These are phyloP conservation scores for Piprites chloris DNA, from an alignment of 2,113 vertebrate genomes.

Conservation along the genomic window DNA sequence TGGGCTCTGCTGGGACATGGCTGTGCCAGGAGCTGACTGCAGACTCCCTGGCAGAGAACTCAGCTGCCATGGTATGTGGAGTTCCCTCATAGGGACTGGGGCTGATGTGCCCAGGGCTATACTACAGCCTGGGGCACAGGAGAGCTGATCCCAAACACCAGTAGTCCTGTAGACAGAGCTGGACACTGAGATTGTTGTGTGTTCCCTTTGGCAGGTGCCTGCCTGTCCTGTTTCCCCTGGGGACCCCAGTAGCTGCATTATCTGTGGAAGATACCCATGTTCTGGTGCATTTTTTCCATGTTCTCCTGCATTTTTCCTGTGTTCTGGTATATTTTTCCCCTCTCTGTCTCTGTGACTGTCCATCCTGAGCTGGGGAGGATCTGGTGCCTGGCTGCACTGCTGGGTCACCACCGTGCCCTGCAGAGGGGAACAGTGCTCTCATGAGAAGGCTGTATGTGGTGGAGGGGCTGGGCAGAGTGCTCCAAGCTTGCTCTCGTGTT, in stretches of 20 bases:
- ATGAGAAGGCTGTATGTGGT: rapidly evolving
- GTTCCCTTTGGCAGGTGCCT: background rate
- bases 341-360: background rate
- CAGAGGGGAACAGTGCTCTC: background rate
- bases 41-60: rapidly evolving
- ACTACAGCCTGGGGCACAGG: background rate
- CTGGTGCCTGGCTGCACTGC: background rate
- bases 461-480: background rate
- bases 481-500: background rate
- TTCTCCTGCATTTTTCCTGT: background rate
- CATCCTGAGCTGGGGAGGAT: rapidly evolving
- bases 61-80: rapidly evolving
- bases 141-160: background rate
- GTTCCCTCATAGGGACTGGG: background rate
- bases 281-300: background rate
- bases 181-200: rapidly evolving
- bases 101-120: background rate
- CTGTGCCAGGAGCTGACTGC: background rate
- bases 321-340: background rate
- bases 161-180: background rate
- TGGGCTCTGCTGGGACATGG: rapidly evolving
- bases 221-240: background rate
- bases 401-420: rapidly evolving
- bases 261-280: background rate
- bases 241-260: background rate